Base-by-base conservation (phyloP, 1,140 invertebrate species). In the Delia radicum region DNA sequence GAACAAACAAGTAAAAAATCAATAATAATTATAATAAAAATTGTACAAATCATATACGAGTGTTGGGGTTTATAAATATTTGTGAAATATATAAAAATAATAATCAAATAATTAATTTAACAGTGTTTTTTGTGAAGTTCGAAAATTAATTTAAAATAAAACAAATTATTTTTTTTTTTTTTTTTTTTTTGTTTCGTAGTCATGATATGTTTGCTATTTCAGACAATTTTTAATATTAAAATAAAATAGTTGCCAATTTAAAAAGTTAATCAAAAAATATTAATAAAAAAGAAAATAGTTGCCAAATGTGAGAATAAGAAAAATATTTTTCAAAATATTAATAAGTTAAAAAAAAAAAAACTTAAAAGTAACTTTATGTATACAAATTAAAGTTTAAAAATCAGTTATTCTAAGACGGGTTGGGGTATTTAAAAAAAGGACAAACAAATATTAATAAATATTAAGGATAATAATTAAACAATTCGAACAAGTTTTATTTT, bases 401-500 rank as follows among this genome's bases (percentile, higher is more conserved):
- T 55, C 48, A 55, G 18, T 55, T 55, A 55, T 55, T 42, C n/a
- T 42, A 5, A 42, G 12, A 15, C 1, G 37, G 37, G 12, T 42
- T 42, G 3, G 3, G 2, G 8, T 24, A 0, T 24, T 21, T 21
- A 6, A 55, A 10, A 21, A 55, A 55, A 24, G 18, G 21, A 1
- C 0, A 42, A 15, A 7, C 24, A 55, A 55, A 55, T 55, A 55
- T 21, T 55, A 55, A 55, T 55, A 55, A 55, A 55, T 55, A 55
- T 55, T 55, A 55, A 48, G 4, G 1, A 24, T 55, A 21, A 48
- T n/a, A 48, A 18, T 42, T 6, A 21, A 55, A 55, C 48, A 55
- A 55, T 55, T 55, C 48, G 48, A 55, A 55, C 48, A 55, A 55
- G 48, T 55, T 55, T 55, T n/a, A n/a, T n/a, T n/a, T n/a, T n/a